Conservation (phyloP, 2,113 vertebrate genomes). For the Gallinago media region DNA sequence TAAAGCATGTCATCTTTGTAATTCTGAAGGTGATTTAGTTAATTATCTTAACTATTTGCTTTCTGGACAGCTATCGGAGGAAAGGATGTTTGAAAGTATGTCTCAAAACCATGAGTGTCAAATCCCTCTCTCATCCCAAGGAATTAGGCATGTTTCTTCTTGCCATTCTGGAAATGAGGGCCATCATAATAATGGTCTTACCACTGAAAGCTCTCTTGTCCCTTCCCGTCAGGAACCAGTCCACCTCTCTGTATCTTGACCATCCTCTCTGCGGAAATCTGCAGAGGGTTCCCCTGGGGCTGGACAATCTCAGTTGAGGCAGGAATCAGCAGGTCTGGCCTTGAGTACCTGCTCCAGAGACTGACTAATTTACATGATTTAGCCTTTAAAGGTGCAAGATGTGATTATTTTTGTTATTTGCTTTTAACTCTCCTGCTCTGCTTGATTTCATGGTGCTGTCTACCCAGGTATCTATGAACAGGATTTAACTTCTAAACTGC, state of each 20-base stretch:
- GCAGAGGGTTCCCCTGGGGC: neutral
- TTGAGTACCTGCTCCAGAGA: neutral
- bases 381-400: neutral
- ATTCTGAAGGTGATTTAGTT: neutral
- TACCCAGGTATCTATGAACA: neutral
- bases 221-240: neutral
- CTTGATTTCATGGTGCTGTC: neutral
- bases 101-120: neutral
- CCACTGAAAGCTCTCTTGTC: neutral
- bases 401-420: neutral
- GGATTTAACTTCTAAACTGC: neutral
- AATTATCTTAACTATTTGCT: neutral
- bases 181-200: neutral
- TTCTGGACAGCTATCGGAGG: neutral
- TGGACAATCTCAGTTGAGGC: rapidly evolving
- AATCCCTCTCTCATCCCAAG: neutral
- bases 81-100: neutral
- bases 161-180: neutral
- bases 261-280: neutral
- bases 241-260: neutral
- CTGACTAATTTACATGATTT: neutral
- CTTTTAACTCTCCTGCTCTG: neutral
- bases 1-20: neutral
- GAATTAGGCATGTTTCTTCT: neutral
- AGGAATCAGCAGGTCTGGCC: neutral